A percentile compares a stretch with the other conserved stretches of the same genome.
phyloP scores from a whole-genome alignment of 2,113 vertebrate species.

The Cheirogaleus medius region DNA sequence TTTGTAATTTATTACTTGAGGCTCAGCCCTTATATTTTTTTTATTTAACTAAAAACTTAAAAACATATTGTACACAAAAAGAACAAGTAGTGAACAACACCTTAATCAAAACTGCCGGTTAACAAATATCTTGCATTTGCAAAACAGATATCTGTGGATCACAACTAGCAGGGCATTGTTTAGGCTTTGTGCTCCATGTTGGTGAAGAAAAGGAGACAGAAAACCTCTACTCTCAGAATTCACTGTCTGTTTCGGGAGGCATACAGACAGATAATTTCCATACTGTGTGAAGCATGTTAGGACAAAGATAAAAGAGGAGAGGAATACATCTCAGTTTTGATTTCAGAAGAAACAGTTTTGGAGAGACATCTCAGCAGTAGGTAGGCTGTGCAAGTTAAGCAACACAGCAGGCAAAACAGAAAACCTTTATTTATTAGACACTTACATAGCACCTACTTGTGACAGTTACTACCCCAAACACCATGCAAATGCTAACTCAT shows the following conservation, averaged over 20 bases:
- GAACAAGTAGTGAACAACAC: not conserved
- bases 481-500: not conserved
- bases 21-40: not conserved
- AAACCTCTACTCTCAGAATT: not conserved
- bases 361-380: not conserved
- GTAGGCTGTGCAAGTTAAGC: not conserved
- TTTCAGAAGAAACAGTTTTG: not conserved
- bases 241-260: not conserved
- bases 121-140: not conserved
- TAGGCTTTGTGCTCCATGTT: not conserved
- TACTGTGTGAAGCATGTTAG: not conserved
- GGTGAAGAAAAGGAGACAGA: not conserved
- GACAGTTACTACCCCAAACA: not conserved
- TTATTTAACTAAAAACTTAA: not conserved
- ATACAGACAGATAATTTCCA: not conserved
- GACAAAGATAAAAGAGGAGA: not conserved
- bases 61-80: not conserved
- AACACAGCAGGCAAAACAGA: not conserved
- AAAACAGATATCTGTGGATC: not conserved
- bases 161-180: not conserved
- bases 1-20: not conserved
- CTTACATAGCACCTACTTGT: not conserved
- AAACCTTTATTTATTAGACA: not conserved
- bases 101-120: not conserved
- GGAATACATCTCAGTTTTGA: not conserved